Evolutionary conservation across 2,888 invertebrate genomes (phyloP).

Genomic region (Dugesia japonica): DNA sequence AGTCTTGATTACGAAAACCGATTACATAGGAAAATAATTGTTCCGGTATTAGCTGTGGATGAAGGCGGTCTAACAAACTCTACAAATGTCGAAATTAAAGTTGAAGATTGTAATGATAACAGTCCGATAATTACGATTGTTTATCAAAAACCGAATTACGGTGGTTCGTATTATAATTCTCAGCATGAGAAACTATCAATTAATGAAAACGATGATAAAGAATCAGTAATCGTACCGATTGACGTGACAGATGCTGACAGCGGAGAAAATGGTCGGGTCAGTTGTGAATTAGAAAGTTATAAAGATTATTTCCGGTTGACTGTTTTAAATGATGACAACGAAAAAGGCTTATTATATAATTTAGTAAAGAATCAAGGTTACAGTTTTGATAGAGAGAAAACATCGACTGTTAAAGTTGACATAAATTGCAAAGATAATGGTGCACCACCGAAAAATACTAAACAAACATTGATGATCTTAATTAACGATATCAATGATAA

Average conservation of each 20-base stretch:
- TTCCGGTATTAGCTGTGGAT: slow-evolving; percentile 26
- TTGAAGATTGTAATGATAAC: slow-evolving; percentile 31
- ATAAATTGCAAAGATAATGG: slow-evolving; percentile 28
- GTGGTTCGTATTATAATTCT: not conserved
- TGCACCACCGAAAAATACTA: not conserved
- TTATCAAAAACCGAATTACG: not conserved
- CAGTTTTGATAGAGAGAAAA: slow-evolving; percentile 23
- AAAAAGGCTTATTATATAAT: not conserved
- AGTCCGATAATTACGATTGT: slow-evolving; percentile 22
- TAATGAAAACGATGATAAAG: not conserved
- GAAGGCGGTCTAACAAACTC: slow-evolving; percentile 22
- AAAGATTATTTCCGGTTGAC: not conserved
- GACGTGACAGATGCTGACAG: slow-evolving; percentile 29
- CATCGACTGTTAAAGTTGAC: not conserved
- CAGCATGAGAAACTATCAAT: not conserved
- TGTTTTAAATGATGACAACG: not conserved
- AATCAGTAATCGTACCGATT: slow-evolving; percentile 1
- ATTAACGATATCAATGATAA: slow-evolving; percentile 29
- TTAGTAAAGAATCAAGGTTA: slow-evolving; percentile 21
- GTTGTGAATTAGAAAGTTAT: slow-evolving; percentile 22
- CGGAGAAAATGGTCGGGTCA: not conserved
- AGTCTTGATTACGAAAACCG: slow-evolving; percentile 17
- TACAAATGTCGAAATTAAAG: slow-evolving; percentile 21
- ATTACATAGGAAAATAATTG: not conserved
- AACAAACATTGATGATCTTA: not conserved